Base-by-base conservation (phyloP, 2,113 vertebrate species). In the Rutilus rutilus region DNA sequence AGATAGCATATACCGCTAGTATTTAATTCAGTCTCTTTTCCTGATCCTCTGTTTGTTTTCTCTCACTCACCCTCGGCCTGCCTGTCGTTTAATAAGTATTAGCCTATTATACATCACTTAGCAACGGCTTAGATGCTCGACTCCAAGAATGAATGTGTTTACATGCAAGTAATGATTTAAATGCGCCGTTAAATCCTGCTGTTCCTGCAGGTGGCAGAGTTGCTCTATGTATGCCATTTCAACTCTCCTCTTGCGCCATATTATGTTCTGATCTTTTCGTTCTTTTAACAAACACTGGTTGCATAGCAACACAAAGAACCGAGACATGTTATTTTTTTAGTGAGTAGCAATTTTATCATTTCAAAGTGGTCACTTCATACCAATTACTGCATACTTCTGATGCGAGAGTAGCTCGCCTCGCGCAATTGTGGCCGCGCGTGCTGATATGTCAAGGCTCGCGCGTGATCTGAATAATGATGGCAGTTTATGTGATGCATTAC, bases 281-380 rank as follows among this genome's bases (percentile, higher is more conserved):
- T 86, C 74, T 73, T 86, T 85, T 87, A 83, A 89, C 83, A 81
- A 86, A 89, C 83, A 85, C 59, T 78, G 76, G 90, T 91, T 86
- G 88, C 90, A 86, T 89, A 88, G 88, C 88, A 91, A 91, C 90
- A 85, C 59, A 71, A 84, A 78, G 82, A 80, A 85, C 67, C 39
- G 67, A 85, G 71, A 54, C 71, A 50, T 59, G 39, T 69, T 67
- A 11, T 77, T 39, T 83, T 83, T 54, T 82, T 30, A 81, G 57
- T 85, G 50, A 85, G 78, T 78, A 82, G 79, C 82, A 86, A 89
- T 90, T 89, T 88, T 59, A 86, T 87, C 82, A 85, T 82, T 88
- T 85, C 79, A 88, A 83, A 91, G 88, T 90, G 88, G 87, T 87
- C 88, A 87, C 87, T 90, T 89, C 76, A 86, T 83, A 86, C 60